These are phyloP conservation scores for Pogonomyrmex barbatus DNA, from an alignment of 1,140 invertebrate species.

Conservation along the genomic window DNA sequence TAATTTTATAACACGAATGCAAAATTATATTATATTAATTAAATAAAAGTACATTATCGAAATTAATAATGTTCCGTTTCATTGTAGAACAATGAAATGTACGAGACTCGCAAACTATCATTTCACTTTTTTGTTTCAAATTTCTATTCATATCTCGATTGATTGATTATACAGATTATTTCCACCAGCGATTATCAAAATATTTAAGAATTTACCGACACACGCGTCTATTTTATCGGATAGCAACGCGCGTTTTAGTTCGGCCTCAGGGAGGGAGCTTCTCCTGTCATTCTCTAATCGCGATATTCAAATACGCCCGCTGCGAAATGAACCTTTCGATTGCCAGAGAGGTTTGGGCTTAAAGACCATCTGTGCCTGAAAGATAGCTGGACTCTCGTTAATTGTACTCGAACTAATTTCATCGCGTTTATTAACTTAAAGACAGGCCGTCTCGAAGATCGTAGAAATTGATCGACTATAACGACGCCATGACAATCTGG, in stretches of 20 bases:
- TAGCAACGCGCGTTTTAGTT: neutral
- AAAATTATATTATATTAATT: no score
- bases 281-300: neutral
- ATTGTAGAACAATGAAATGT: no score
- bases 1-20: no score
- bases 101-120: no score
- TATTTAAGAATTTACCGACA: neutral
- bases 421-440: neutral
- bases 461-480: conserved; percentile 2
- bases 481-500: neutral
- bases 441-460: neutral
- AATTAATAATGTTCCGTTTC: no score
- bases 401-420: neutral
- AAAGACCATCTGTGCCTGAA: neutral
- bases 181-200: neutral
- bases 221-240: neutral
- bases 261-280: neutral
- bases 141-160: no score
- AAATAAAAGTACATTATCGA: no score
- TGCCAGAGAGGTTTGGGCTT: neutral
- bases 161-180: neutral
- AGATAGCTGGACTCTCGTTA: neutral
- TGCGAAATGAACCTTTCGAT: neutral
- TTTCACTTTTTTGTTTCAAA: no score
- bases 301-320: neutral